Percentiles rank a stretch among this genome's conserved stretches.
These are phyloP conservation scores for Halcyon leucocephala DNA, from an alignment of 2,797 vertebrate species.

Conservation along the genomic window DNA sequence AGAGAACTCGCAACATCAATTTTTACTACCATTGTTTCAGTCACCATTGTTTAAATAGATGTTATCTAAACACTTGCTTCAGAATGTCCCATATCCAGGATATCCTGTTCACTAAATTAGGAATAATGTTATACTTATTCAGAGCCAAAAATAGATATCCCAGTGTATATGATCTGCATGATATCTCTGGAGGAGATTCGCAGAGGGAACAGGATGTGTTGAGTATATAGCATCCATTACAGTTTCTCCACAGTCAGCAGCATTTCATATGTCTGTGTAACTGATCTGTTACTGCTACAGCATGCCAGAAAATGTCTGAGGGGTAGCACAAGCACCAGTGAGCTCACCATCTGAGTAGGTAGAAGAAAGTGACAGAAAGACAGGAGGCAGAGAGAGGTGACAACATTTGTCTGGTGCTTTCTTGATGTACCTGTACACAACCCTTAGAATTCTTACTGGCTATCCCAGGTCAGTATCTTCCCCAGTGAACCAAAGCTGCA, in stretches of 20 bases:
- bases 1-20: background rate
- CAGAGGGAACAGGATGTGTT: background rate
- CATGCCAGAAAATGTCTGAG: background rate
- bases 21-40: constrained; percentile 74
- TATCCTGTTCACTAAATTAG: constrained; percentile 34
- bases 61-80: constrained; percentile 69
- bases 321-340: accelerated
- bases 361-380: background rate
- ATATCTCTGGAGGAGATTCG: background rate
- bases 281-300: background rate
- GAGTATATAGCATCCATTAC: background rate
- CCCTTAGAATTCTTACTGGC: background rate
- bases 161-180: background rate
- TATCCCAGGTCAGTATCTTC: accelerated
- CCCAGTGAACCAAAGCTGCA: background rate
- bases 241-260: background rate
- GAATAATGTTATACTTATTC: background rate
- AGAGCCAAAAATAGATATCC: constrained; percentile 24
- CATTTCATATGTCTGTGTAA: background rate
- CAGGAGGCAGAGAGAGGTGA: background rate
- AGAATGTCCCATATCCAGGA: constrained; percentile 52
- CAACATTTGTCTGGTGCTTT: background rate
- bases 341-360: background rate
- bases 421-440: background rate
- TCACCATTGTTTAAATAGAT: constrained; percentile 76